Evolutionary conservation across 2,113 vertebrate species (phyloP), one percentile per base, ranked within the genome.

Genomic region (Tyto alba): DNA sequence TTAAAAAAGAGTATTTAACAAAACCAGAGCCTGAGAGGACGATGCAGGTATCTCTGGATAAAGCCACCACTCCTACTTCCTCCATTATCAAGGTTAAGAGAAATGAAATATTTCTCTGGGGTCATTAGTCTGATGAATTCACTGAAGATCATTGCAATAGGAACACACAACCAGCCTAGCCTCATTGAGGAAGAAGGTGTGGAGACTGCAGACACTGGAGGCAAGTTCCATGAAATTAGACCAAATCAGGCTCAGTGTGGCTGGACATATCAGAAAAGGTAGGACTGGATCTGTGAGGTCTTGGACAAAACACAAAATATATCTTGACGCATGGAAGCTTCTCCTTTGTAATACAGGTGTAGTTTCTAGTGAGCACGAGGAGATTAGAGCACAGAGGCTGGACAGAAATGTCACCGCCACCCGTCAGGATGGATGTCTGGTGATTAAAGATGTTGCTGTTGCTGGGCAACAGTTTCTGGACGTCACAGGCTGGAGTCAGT

Each of bases 161-260:
- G 36, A 26, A 52, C 59, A 43, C 26, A 27, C 26, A 36, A 22
- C 21, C 13, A 16, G 38, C 18, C 23, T 10, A 32, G 14, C 22
- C 22, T 34, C 26, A 11, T 10, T 52, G 52, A 38, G 60, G 60
- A 52, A 27, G 60, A 38, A 30, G 25, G 6, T 32, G 17, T 45
- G 38, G 12, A 47, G 56, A 23, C 22, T 4, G 18, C 27, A 73
- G 69, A 27, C 56, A 23, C 34, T 76, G 32, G 36, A 36, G 57
- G 43, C 3, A 52, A 10, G 67, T 89, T 59, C 45, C 60, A 45
- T 38, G 22, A 38, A 25, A 50, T 50, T 73, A 43, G 43, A 52
- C 22, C 38, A 22, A 34, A 45, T 9, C 16, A 20, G 23, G 29
- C 23, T 60, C 4, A 1, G 38, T 1, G 0, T 40, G 34, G 34